A percentile compares a stretch with the other conserved stretches of the same genome.
These are phyloP conservation scores for Tyrannus savana DNA, from an alignment of 2,113 vertebrate genomes.

Conservation along the genomic window DNA sequence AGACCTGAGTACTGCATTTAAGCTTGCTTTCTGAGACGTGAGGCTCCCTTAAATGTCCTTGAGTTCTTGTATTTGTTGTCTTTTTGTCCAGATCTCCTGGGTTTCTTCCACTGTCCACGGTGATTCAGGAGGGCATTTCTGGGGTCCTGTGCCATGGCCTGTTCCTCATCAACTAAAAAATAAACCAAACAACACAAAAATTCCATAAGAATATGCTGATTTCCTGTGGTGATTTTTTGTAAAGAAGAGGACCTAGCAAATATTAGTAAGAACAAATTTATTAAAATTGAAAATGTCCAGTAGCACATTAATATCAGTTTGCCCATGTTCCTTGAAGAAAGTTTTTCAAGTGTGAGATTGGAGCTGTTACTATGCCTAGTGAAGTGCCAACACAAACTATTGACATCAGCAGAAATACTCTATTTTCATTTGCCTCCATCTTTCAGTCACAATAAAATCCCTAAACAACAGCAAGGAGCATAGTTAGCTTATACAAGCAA, in stretches of 20 bases:
- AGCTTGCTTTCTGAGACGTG: background rate
- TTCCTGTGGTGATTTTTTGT: background rate
- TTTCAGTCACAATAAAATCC: background rate
- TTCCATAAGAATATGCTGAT: background rate
- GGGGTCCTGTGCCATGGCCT: background rate
- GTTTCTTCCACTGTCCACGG: background rate
- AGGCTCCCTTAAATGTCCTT: background rate
- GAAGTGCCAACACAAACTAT: accelerated
- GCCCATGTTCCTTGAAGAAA: background rate
- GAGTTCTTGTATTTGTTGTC: background rate
- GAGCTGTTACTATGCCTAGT: background rate
- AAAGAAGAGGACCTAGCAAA: background rate
- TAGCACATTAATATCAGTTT: background rate
- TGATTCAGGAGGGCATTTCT: background rate
- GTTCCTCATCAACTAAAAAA: slow-evolving; percentile 78
- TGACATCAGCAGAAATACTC: background rate
- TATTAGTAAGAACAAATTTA: background rate
- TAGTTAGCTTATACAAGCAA: background rate
- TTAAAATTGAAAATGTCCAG: background rate
- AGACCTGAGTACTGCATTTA: background rate
- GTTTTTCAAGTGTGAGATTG: background rate
- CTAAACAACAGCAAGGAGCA: background rate
- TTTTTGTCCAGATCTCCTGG: background rate
- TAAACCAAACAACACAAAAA: background rate
- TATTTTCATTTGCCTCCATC: background rate